Base-by-base conservation (phyloP, 2,888 invertebrate species). In the Tineola bisselliella region DNA sequence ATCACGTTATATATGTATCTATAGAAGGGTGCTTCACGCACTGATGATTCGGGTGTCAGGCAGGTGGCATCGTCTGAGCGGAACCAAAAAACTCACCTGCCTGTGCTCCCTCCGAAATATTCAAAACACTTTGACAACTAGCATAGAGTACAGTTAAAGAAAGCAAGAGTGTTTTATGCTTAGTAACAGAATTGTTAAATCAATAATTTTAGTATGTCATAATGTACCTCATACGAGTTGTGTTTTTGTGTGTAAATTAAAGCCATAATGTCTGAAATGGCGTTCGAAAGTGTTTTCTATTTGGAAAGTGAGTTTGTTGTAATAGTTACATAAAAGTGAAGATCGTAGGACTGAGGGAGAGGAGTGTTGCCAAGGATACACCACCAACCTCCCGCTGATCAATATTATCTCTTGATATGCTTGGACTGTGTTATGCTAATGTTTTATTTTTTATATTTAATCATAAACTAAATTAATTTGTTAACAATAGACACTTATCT, bases 271-370 rank as follows among this genome's bases (percentile, higher is more conserved):
- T 75, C 86, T 60, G 84, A 86, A 71, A 83, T 88, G 86, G 86
- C 79, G 59, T 84, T 87, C 71, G 88, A 88, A 71, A 84, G 82
- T 70, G 86, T 88, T 73, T 87, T 88, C 72, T 88, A 87, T 72
- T 74, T 88, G 59, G 88, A 88, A 71, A 88, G 88, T 88, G 75
- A 88, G 88, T 87, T 74, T 73, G 73, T 68, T 71, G 1, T 13
- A 72, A 71, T n/a, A 11, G 69, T 71, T 67, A 68, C 3, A 60
- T 74, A 70, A 69, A 69, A 71, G 73, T 67, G 67, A 70, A 72
- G 76, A 77, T 70, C 70, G 66, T 25, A 25, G 4, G 25, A 6
- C 25, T 6, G 73, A 17, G 38, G 76, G 77, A 54, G 75, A 79
- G 81, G 81, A 61, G 61, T 83, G 87, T 84, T 86, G 84, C 86